Evolutionary conservation across 2,113 vertebrate species (phyloP), one percentile per base, ranked within the genome.

Genomic region (Psilopogon haemacephalus): DNA sequence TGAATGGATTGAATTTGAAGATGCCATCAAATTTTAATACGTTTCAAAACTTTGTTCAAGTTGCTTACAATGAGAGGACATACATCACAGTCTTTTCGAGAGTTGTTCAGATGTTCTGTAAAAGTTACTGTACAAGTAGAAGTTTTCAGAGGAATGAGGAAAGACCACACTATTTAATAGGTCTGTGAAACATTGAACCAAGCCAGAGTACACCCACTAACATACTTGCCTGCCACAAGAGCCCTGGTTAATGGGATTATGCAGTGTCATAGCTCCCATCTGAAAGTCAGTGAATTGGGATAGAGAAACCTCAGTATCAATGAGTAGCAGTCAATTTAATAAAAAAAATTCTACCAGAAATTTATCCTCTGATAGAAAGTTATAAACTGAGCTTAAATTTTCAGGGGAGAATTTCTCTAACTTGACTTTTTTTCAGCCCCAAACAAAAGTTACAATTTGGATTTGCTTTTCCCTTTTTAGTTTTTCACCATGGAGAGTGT

Each of bases 171-270:
- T 24, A 6, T 19, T 54, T 76, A 62, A 65, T 8, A 73, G 21
- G 27, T 5, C 33, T 67, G 8, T 3, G 3, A 90, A 77, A 63
- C 18, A 28, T 1, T 44, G 32, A 73, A 24, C 35, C 9, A 70
- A 52, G 11, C 21, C 16, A 42, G 8, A 70, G 19, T 6, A 24
- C 0, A 1, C 5, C 9, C 21, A 59, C 26, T 17, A 60, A 56
- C 83, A 65, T 26, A 62, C 14, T 60, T 88, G 7, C 13, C 7
- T 73, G 35, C 67, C 18, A 52, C 38, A 88, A 44, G 74, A 62
- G 4, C 9, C 4, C 16, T 58, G 15, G 7, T 8, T 3, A 0
- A 20, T 48, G 33, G 21, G 21, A 44, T 12, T 8, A 68, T 14
- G 12, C 3, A 23, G 19, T 2, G 2, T 6, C 65, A 86, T 33